Base-by-base conservation (phyloP, 2,888 invertebrate genomes). In the Heliconius aoede region DNA sequence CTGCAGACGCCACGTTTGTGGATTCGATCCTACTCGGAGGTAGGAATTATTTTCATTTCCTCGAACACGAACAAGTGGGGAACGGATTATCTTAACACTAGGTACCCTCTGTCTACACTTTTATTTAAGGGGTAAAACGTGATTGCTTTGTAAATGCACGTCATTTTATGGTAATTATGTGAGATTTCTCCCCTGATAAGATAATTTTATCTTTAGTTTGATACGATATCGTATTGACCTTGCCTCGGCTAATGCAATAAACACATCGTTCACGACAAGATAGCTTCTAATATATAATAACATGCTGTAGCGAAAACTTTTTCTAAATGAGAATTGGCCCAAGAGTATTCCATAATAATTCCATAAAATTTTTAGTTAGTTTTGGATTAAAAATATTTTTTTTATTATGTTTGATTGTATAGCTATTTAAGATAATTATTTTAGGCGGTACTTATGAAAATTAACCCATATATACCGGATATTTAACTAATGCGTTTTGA, bases 161-260 rank as follows among this genome's bases (percentile, higher is more conserved):
- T 74, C 51, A 72, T 60, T 28, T 61, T 61, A 26, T 40, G 15
- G 36, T 72, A 72, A 72, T 72, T 72, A 72, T 36, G 72, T 26
- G 72, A 60, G 72, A 69, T 30, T 55, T 75, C 51, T 73, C 51
- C 18, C n/a, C n/a, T n/a, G 72, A 72, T 72, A 32, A 72, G 72
- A 72, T 72, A 60, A 26, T 60, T 55, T 40, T 72, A 69, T 60
- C 72, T 60, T 24, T 26, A 32, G 58, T 26, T 58, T 72, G 72
- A 60, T 60, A 36, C 32, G 26, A 60, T 72, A 72, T 36, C 60
- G 28, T 36, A 36, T 60, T 72, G 60, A 60, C 72, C 72, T 72
- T 72, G 60, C 18, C 72, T 60, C 26, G 24, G 36, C 18, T 72
- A 60, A 72, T 40, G 51, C 32, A 32, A 51, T 55, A 32, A 69